phyloP scores from a whole-genome alignment of 2,113 vertebrate species.

The Synodontis membranacea region DNA sequence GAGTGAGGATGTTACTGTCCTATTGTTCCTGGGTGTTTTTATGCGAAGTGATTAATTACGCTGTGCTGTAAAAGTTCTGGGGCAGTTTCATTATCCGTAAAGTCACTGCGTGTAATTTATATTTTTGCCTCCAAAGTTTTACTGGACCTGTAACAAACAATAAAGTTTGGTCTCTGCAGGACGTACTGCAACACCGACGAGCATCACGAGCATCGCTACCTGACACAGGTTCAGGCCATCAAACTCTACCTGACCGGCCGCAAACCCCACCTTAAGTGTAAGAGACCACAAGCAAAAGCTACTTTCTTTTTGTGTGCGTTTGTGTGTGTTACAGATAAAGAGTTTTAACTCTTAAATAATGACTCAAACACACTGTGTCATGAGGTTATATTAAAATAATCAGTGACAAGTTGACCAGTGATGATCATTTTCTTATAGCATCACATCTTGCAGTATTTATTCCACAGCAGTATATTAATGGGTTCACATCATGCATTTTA shows the following conservation, averaged over 20 bases:
- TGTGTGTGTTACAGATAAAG: neutral
- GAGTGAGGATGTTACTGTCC: neutral
- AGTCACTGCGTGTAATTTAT: neutral
- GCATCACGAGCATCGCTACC: conserved; percentile 88
- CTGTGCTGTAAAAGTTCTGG: neutral
- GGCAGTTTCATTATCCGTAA: conserved; percentile 6
- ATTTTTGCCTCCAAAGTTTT: conserved; percentile 1
- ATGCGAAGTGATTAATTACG: conserved; percentile 11
- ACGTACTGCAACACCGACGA: conserved; percentile 96
- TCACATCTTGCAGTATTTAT: neutral
- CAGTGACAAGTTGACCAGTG: neutral
- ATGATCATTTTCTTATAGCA: neutral
- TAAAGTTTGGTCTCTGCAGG: conserved; percentile 72
- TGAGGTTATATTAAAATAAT: neutral
- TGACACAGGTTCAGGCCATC: conserved; percentile 92
- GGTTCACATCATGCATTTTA: neutral
- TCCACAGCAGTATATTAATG: neutral
- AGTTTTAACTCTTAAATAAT: neutral
- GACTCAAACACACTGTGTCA: neutral
- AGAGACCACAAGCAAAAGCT: conserved; percentile 59
- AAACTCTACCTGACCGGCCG: conserved; percentile 91
- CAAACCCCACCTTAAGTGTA: conserved; percentile 89
- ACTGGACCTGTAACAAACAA: neutral
- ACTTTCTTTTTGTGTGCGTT: neutral
- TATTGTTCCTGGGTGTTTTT: conserved; percentile 14